Conservation (phyloP, 2,888 invertebrate genomes). For the Parapristionchus giblindavisi region DNA sequence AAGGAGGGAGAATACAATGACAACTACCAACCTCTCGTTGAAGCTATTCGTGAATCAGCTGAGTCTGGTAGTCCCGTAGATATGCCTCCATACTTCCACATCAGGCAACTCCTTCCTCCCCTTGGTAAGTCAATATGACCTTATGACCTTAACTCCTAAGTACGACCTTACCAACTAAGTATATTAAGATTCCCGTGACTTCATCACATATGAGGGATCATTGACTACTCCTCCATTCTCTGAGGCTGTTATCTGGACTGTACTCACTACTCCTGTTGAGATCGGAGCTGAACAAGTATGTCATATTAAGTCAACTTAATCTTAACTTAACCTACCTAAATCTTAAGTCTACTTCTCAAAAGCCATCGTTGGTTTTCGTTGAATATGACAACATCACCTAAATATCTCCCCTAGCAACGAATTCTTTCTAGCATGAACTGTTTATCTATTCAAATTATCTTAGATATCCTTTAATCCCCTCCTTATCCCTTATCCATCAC, state of each 20-base stretch:
- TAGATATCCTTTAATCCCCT: background rate
- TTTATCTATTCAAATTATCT: background rate
- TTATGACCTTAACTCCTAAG: background rate
- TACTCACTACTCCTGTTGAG: slow-evolving; percentile 69
- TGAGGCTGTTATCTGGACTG: slow-evolving; percentile 71
- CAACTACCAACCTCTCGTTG: slow-evolving; percentile 54
- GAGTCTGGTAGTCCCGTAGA: slow-evolving; percentile 35
- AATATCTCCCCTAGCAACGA: background rate
- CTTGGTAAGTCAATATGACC: slow-evolving; percentile 26
- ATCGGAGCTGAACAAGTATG: slow-evolving; percentile 63
- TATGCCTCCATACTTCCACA: slow-evolving; percentile 49
- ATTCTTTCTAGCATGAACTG: slow-evolving; percentile 9
- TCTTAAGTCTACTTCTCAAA: too few relatives aligned
- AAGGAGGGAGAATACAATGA: slow-evolving; percentile 52
- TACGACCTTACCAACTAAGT: background rate
- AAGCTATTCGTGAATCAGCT: slow-evolving; percentile 50
- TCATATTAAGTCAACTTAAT: background rate
- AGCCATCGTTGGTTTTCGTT: too few relatives aligned
- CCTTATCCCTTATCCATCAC: too few relatives aligned
- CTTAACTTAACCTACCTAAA: too few relatives aligned
- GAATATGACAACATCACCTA: too few relatives aligned
- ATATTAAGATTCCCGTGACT: slow-evolving; percentile 62
- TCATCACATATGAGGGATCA: slow-evolving; percentile 71
- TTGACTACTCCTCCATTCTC: slow-evolving; percentile 70
- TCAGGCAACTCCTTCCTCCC: slow-evolving; percentile 47